phyloP scores from a whole-genome alignment of 2,888 invertebrate genomes.

The Macrophya annulata region DNA sequence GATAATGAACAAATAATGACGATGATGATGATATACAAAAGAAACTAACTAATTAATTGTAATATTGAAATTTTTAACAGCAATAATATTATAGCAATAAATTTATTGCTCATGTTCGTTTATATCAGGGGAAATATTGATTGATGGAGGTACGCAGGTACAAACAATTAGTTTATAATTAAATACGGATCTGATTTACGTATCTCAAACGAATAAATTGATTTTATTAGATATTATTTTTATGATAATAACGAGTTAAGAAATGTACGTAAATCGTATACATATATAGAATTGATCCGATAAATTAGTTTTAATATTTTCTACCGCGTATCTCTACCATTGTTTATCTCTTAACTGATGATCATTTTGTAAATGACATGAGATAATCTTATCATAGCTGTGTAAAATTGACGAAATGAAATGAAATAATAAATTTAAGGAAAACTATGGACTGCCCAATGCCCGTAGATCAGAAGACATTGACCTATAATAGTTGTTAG shows the following conservation, averaged over 20 bases:
- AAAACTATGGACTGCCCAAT: constrained; percentile 53
- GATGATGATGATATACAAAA: background rate
- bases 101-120: constrained; percentile 45
- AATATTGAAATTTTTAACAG: constrained; percentile 47
- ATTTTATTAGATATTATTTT: constrained; percentile 15
- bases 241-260: background rate
- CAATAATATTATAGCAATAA: constrained; percentile 51
- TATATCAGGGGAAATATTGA: background rate
- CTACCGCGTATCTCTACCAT: constrained; percentile 17
- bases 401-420: constrained; percentile 1
- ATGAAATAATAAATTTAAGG: constrained; percentile 18
- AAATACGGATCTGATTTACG: background rate
- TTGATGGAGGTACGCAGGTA: constrained; percentile 41
- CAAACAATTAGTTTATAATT: background rate
- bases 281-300: background rate
- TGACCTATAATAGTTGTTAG: constrained; percentile 61
- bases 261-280: background rate
- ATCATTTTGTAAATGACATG: background rate
- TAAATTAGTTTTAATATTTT: background rate
- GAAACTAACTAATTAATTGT: background rate
- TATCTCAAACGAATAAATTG: background rate
- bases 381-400: constrained; percentile 34
- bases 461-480: constrained; percentile 55
- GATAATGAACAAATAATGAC: background rate
- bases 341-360: background rate